Percentiles rank a stretch among this genome's conserved stretches.
phyloP scores from a whole-genome alignment of 2,797 vertebrate genomes.

The Gobionotothen gibberifrons region DNA sequence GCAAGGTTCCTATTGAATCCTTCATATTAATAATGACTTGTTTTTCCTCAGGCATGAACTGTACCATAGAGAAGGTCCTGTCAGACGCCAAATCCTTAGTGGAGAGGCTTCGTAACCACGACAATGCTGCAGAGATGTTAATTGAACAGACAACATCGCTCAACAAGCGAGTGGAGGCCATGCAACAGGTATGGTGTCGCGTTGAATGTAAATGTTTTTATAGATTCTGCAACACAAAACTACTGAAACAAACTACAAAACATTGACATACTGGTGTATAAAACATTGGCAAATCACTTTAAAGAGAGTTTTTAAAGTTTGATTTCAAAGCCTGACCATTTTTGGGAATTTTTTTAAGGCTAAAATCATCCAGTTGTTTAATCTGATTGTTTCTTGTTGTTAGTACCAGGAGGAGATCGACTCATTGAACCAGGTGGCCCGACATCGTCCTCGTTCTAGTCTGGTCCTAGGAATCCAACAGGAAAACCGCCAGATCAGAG shows the following conservation, averaged over 20 bases:
- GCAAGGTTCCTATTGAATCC: background rate
- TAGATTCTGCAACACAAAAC: background rate
- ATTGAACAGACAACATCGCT: constrained; percentile 97
- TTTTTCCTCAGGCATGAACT: constrained; percentile 89
- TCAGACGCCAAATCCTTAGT: constrained; percentile 95
- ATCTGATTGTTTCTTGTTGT: constrained; percentile 15
- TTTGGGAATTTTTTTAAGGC: background rate
- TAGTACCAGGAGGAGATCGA: constrained; percentile 99
- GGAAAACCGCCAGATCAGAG: constrained; percentile 97
- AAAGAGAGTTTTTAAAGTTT: background rate
- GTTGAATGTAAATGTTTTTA: background rate
- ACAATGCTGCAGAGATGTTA: constrained; percentile 93
- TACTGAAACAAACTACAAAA: background rate
- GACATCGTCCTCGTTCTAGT: constrained; percentile 95
- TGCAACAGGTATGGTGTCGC: constrained; percentile 90
- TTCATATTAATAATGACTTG: constrained; percentile 1
- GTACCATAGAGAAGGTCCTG: constrained; percentile 94
- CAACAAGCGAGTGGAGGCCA: constrained; percentile 95
- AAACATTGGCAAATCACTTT: background rate
- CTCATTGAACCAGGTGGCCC: constrained; percentile 94
- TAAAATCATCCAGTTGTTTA: background rate
- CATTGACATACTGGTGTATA: background rate
- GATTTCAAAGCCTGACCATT: background rate
- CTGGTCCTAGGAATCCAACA: constrained; percentile 98
- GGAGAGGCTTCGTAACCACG: constrained; percentile 94